Conservation (phyloP, 2,797 vertebrate genomes). For the Salmo trutta region DNA sequence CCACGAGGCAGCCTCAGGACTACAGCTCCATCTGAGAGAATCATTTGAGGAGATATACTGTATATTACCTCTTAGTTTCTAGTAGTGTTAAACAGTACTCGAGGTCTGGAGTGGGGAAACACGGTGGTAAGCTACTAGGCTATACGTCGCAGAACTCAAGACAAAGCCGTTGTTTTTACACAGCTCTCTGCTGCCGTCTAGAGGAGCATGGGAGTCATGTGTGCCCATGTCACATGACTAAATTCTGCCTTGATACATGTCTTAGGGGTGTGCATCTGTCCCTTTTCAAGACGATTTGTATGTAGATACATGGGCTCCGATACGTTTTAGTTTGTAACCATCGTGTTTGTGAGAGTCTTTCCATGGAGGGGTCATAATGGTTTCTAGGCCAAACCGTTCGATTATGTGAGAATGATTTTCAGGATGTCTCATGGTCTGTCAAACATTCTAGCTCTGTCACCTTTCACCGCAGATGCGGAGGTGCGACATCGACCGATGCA, state of each 20-base stretch:
- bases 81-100: background rate
- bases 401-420: no score
- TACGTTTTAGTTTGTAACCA: no score
- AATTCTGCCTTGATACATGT: constrained; percentile 64
- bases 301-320: no score
- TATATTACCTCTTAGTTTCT: background rate
- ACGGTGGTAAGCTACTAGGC: background rate
- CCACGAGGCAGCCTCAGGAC: background rate
- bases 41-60: background rate
- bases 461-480: no score
- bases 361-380: no score
- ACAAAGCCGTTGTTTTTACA: constrained; percentile 12
- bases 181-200: constrained; percentile 67
- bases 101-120: background rate
- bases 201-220: constrained; percentile 37
- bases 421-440: no score
- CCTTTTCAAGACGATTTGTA: no score
- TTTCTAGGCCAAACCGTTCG: no score
- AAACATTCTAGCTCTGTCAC: no score
- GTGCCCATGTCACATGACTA: constrained; percentile 55
- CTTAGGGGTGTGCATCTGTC: constrained; percentile 6
- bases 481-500: no score
- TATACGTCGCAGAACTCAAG: background rate
- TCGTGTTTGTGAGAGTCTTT: no score
- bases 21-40: background rate